A percentile compares a stretch with the other conserved stretches of the same genome.
These are phyloP conservation scores for Xenentodon cancila DNA, from an alignment of 2,797 vertebrate species.

Conservation along the genomic window DNA sequence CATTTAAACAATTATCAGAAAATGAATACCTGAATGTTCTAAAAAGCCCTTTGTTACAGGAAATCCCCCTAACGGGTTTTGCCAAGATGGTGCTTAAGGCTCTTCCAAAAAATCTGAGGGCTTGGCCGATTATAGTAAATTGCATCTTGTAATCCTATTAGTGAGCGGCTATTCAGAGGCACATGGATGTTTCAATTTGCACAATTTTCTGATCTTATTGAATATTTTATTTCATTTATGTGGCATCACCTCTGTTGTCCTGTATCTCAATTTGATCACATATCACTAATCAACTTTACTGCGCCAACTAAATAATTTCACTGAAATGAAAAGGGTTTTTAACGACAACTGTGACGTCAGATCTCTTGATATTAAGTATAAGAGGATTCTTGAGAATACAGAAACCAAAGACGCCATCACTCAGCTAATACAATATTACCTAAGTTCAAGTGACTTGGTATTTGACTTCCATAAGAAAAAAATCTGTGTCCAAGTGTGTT, in stretches of 20 bases:
- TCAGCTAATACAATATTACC: conserved; percentile 49
- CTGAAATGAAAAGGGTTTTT: conserved; percentile 50
- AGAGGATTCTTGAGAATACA: conserved; percentile 51
- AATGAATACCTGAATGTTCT: conserved; percentile 48
- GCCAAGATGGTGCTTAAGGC: conserved; percentile 52
- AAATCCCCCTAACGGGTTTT: conserved; percentile 52
- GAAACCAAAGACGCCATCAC: conserved; percentile 62
- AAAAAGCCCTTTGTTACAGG: conserved; percentile 58
- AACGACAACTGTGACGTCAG: conserved; percentile 36
- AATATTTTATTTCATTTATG: background rate
- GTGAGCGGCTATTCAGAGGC: conserved; percentile 7
- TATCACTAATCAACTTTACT: conserved; percentile 7
- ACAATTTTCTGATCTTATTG: background rate
- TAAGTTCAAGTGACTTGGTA: conserved; percentile 43
- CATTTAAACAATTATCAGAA: conserved; percentile 43
- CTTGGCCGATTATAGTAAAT: conserved; percentile 26
- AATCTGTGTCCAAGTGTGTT: conserved; percentile 10
- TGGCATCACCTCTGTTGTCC: background rate
- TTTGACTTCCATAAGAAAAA: conserved; percentile 20
- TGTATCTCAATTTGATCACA: conserved; percentile 8
- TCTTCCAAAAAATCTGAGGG: conserved; percentile 17
- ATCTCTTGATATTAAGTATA: conserved; percentile 30
- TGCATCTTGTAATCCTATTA: conserved; percentile 41
- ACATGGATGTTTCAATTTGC: conserved; percentile 4
- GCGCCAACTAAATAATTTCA: conserved; percentile 31